Conservation (phyloP, 2,113 vertebrate genomes). For the Corvus hawaiiensis region DNA sequence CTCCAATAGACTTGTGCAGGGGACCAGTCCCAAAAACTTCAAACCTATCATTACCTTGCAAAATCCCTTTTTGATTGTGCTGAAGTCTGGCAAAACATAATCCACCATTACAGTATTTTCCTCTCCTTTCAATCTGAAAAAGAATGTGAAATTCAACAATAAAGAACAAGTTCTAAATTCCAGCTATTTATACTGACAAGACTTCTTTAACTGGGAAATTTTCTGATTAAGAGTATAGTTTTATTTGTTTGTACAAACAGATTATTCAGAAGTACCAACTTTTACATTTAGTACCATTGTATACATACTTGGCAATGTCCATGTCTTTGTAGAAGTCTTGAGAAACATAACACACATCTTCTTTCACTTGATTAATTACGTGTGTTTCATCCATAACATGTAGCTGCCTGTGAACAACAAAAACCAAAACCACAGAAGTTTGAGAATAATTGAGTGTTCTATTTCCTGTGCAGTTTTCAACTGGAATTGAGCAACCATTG, state of each 20-base stretch:
- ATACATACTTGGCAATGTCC: conserved; percentile 90
- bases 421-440: background rate
- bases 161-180: background rate
- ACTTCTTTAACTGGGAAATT: background rate
- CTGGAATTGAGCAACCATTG: background rate
- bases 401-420: conserved; percentile 79
- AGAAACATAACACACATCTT: conserved; percentile 97
- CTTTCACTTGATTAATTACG: conserved; percentile 98
- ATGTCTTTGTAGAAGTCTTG: conserved; percentile 95
- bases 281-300: background rate
- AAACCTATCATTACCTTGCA: conserved; percentile 85
- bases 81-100: conserved; percentile 97
- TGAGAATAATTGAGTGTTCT: background rate
- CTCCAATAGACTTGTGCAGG: background rate
- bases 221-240: background rate
- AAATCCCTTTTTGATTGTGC: conserved; percentile 97
- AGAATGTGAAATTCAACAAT: background rate
- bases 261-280: background rate
- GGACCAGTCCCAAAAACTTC: background rate
- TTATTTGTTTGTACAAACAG: background rate
- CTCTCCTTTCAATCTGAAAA: conserved; percentile 88
- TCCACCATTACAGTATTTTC: conserved; percentile 92
- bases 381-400: conserved; percentile 99
- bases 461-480: background rate
- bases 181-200: background rate